Conservation (phyloP, 2,888 invertebrate genomes). For the Lumbricus terrestris region DNA sequence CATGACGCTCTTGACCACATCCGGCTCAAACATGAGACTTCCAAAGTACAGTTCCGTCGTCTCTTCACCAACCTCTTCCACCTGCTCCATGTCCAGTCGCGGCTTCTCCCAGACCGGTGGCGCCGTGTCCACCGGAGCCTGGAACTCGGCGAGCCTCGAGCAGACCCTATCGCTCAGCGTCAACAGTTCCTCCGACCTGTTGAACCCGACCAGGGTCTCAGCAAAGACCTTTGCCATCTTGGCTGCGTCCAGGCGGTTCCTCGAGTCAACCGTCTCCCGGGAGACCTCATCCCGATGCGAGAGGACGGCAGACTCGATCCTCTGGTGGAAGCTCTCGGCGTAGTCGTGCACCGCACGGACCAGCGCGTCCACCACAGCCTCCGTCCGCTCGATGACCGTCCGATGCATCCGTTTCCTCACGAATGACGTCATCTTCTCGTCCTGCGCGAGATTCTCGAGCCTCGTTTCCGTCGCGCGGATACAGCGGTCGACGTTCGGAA, state of each 20-base stretch:
- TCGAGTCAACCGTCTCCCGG: constrained; percentile 26
- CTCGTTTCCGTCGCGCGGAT: constrained; percentile 30
- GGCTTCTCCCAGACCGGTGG: constrained; percentile 41
- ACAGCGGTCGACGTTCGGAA: constrained; percentile 28
- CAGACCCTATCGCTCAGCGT: constrained; percentile 30
- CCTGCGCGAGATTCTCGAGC: constrained; percentile 36
- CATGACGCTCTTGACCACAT: constrained; percentile 35
- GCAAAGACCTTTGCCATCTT: constrained; percentile 31
- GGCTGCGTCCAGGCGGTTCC: constrained; percentile 32
- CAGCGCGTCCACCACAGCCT: constrained; percentile 34
- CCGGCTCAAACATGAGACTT: constrained; percentile 40
- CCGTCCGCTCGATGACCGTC: constrained; percentile 35
- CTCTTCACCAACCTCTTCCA: constrained; percentile 20
- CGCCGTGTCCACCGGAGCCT: constrained; percentile 28
- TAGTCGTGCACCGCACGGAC: constrained; percentile 35
- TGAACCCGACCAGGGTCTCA: constrained; percentile 34
- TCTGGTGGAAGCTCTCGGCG: constrained; percentile 38
- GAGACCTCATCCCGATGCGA: constrained; percentile 31
- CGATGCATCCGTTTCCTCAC: constrained; percentile 38
- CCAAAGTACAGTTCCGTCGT: constrained; percentile 36
- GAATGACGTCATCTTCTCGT: constrained; percentile 36
- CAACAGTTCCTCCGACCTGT: constrained; percentile 35
- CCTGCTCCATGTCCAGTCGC: constrained; percentile 37
- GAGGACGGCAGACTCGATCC: constrained; percentile 36
- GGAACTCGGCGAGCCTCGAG: constrained; percentile 34